Percentiles rank a stretch among this genome's conserved stretches.
Conservation (phyloP, 2,888 invertebrate species). For the Drosophila anomalata region DNA sequence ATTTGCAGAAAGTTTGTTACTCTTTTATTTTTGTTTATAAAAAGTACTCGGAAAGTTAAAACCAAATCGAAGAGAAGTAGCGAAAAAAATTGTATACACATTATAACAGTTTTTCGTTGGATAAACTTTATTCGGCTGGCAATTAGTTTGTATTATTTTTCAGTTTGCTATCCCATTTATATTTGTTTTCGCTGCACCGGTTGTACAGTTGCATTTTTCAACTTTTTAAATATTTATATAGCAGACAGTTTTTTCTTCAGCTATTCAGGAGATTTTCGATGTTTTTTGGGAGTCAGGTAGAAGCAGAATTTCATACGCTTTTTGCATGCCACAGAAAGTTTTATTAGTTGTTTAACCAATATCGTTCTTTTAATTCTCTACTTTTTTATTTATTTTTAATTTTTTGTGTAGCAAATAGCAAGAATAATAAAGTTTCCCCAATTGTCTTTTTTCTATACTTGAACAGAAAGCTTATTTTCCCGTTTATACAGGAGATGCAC, state of each 20-base stretch:
- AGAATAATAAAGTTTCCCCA: slow-evolving; percentile 44
- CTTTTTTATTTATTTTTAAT: slow-evolving; percentile 6
- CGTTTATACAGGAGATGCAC: slow-evolving; percentile 1
- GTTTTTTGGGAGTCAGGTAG: slow-evolving; percentile 21
- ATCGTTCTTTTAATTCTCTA: slow-evolving; percentile 17
- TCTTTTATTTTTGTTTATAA: slow-evolving; percentile 9
- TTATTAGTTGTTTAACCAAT: slow-evolving; percentile 73
- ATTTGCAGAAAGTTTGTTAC: slow-evolving; percentile 54
- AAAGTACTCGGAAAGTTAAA: slow-evolving; percentile 50
- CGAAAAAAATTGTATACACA: slow-evolving; percentile 27
- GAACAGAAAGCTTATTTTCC: slow-evolving; percentile 20
- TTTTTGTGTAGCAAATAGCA: slow-evolving; percentile 20
- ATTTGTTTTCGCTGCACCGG: slow-evolving; percentile 20
- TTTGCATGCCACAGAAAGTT: slow-evolving; percentile 65
- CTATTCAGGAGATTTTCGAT: neutral
- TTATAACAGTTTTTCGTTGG: slow-evolving; percentile 53
- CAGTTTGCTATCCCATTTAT: slow-evolving; percentile 41
- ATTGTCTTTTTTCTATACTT: slow-evolving; percentile 35
- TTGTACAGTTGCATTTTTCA: slow-evolving; percentile 43
- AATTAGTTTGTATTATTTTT: slow-evolving; percentile 75
- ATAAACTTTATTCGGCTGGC: slow-evolving; percentile 68
- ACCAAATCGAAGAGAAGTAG: slow-evolving; percentile 29
- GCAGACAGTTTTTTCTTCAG: slow-evolving; percentile 14
- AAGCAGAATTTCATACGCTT: slow-evolving; percentile 40
- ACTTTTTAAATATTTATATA: slow-evolving; percentile 71